Percentiles rank a stretch among this genome's conserved stretches.
phyloP scores from a whole-genome alignment of 1,140 invertebrate species.

The Achatina immaculata region DNA sequence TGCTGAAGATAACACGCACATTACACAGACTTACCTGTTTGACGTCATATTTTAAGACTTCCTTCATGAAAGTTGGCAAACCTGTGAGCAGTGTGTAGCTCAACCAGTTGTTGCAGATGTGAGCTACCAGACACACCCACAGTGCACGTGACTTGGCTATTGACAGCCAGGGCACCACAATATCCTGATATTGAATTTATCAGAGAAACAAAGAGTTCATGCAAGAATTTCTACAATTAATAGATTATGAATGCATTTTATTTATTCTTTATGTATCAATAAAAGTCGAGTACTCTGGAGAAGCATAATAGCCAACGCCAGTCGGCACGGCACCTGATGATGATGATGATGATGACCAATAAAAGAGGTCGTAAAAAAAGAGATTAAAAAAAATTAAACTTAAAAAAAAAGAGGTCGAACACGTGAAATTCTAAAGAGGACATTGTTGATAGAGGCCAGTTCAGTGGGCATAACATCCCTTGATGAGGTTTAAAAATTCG shows the following conservation, averaged over 20 bases:
- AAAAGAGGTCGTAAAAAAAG: neutral
- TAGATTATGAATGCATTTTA: neutral
- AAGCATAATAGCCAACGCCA: too few species aligned
- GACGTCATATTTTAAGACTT: constrained; percentile 88
- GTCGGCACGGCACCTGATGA: too few species aligned
- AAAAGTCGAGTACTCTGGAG: neutral
- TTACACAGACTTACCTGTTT: constrained; percentile 80
- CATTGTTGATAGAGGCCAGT: too few species aligned
- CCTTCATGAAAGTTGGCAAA: constrained; percentile 93
- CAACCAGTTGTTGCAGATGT: constrained; percentile 91
- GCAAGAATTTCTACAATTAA: neutral
- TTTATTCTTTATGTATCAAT: neutral
- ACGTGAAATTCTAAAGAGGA: too few species aligned
- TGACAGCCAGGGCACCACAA: constrained; percentile 88
- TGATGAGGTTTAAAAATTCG: too few species aligned
- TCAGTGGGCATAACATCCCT: too few species aligned
- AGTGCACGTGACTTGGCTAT: constrained; percentile 88
- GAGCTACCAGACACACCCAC: constrained; percentile 87
- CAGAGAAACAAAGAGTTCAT: neutral
- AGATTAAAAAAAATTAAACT: too few species aligned
- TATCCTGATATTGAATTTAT: constrained; percentile 41
- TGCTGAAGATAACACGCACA: too few species aligned
- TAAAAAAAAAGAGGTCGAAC: too few species aligned
- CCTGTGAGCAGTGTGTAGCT: constrained; percentile 95
- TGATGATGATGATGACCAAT: neutral